Conservation (phyloP, 2,797 vertebrate genomes). For the Peromyscus aztecus region DNA sequence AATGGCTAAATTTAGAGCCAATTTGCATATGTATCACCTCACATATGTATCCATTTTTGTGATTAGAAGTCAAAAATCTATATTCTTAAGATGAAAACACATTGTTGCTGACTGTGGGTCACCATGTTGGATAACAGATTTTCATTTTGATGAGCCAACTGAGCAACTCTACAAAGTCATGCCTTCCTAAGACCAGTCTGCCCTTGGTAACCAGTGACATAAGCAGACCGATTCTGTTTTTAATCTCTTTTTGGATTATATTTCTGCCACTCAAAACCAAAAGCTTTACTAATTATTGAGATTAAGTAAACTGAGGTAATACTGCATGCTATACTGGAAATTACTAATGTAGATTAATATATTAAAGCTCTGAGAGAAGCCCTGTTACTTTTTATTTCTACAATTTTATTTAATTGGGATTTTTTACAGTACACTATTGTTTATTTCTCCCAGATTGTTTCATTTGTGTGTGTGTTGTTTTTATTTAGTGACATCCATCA, state of each 20-base stretch:
- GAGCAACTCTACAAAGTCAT: neutral
- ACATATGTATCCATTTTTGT: neutral
- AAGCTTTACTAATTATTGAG: neutral
- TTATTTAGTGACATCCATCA: neutral
- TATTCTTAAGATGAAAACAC: neutral
- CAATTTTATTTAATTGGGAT: neutral
- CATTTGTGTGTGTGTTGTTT: neutral
- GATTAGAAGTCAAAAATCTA: neutral
- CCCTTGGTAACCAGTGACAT: neutral
- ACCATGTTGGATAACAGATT: neutral
- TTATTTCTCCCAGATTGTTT: neutral
- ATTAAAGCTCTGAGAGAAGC: neutral
- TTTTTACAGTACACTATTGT: neutral
- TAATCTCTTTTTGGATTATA: neutral
- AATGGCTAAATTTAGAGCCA: neutral
- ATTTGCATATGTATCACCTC: neutral
- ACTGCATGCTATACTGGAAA: neutral
- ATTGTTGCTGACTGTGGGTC: neutral
- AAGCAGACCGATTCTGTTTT: neutral
- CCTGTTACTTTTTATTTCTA: neutral
- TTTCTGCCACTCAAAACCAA: constrained; percentile 45
- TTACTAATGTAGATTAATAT: neutral
- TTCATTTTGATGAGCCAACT: neutral
- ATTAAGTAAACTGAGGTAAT: neutral
- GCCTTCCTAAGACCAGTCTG: neutral